Evolutionary conservation across 2,888 invertebrate genomes (phyloP), one percentile per base, ranked within the genome.

Genomic region (Scotopteryx bipunctaria): DNA sequence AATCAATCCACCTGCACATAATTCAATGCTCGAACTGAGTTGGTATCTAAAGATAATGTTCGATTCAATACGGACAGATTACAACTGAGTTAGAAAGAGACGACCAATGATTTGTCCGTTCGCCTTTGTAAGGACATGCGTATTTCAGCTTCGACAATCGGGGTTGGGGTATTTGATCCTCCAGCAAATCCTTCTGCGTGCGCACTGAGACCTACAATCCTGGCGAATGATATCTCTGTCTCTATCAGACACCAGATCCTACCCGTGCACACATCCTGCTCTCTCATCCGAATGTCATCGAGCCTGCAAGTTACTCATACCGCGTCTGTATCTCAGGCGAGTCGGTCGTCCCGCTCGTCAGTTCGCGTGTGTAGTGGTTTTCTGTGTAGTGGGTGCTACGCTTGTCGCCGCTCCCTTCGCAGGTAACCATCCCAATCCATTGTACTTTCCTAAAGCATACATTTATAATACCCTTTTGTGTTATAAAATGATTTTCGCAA

Each of bases 311-410:
- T 74, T 74, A 75, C 73, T 84, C 86, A 88, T 75, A 84, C 84
- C 83, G 84, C 84, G 84, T 85, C 76, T 75, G 67, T 73, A 65
- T 57, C 61, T 76, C 71, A 77, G 85, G 73, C 88, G 89, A 73
- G 83, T 73, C 76, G 88, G 85, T 83, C 59, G 75, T 72, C 73
- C 83, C 83, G 79, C 82, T 83, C 83, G 83, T 83, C 77, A 46
- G 72, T 49, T 81, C 81, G 86, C 69, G 88, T 81, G 89, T 88
- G 84, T 83, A 80, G 83, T 86, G 83, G 57, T 77, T 72, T 48
- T 64, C 58, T 76, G 86, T 86, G 84, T 78, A 76, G 81, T 83
- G 81, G 76, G 79, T 75, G 71, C 81, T 77, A 72, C 76, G 69
- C 74, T 72, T 78, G 70, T 69, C 77, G 54, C 64, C 71, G 61